Evolutionary conservation across 2,113 vertebrate species (phyloP).

Genomic region (Microtus oregoni): DNA sequence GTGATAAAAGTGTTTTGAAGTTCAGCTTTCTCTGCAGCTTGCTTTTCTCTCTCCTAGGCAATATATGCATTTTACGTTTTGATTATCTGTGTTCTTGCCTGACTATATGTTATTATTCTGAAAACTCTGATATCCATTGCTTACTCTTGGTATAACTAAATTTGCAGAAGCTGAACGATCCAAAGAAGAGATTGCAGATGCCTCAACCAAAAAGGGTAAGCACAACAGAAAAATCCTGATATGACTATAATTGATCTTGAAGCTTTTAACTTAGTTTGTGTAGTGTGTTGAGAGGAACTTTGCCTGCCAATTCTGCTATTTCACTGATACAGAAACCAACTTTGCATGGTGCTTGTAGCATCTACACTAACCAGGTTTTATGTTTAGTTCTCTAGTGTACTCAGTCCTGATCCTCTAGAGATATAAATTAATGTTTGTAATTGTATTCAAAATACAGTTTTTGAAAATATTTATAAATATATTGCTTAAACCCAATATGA

Average conservation of each 20-base stretch:
- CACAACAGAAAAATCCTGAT: not conserved
- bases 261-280: not conserved
- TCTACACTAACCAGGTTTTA: not conserved
- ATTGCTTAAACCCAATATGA: not conserved
- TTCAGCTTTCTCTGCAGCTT: not conserved
- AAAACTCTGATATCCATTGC: not conserved
- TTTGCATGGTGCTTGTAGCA: slow-evolving; percentile 6
- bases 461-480: slow-evolving; percentile 2
- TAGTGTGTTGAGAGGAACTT: not conserved
- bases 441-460: not conserved
- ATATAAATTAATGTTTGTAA: slow-evolving; percentile 16
- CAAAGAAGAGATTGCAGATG: slow-evolving; percentile 62
- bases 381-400: not conserved
- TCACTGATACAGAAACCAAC: slow-evolving; percentile 28
- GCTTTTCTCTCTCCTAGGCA: not conserved
- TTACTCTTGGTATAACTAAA: slow-evolving; percentile 44
- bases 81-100: not conserved
- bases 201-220: slow-evolving; percentile 74
- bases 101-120: not conserved
- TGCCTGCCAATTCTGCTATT: slow-evolving; percentile 44
- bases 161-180: slow-evolving; percentile 72
- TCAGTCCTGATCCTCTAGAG: not conserved
- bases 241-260: not conserved
- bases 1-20: not conserved
- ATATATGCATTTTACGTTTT: not conserved